These are phyloP conservation scores for Lucilia sericata DNA, from an alignment of 1,140 invertebrate species.

Conservation along the genomic window DNA sequence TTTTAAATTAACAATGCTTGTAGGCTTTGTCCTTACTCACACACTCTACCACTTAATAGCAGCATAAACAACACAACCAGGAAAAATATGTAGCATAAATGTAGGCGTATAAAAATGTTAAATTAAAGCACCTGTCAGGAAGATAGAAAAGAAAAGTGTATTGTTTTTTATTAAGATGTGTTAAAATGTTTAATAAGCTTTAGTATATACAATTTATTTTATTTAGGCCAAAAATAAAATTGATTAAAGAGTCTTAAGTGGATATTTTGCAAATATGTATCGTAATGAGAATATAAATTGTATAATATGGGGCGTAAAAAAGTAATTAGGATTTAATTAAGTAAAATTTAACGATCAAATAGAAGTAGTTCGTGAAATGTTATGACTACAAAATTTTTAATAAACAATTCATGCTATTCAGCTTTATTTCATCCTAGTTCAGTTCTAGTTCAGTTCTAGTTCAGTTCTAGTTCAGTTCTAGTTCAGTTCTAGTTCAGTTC, in stretches of 20 bases:
- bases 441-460: too few species aligned
- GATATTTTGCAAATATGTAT: too few species aligned
- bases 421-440: too few species aligned
- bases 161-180: not conserved
- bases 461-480: too few species aligned
- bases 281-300: too few species aligned
- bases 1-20: conserved; percentile 34
- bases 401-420: too few species aligned
- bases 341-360: too few species aligned
- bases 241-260: not conserved
- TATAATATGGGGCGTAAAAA: too few species aligned
- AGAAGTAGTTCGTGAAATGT: too few species aligned
- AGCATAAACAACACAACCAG: not conserved
- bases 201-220: not conserved
- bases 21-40: not conserved
- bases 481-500: too few species aligned
- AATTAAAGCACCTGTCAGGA: conserved; percentile 29
- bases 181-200: not conserved
- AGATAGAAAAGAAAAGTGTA: conserved; percentile 2
- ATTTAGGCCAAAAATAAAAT: not conserved
- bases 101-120: not conserved
- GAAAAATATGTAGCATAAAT: not conserved
- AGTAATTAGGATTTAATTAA: too few species aligned
- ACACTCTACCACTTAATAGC: not conserved
- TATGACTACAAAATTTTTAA: too few species aligned